Conservation (phyloP, 2,113 vertebrate species). For the Erpornis zantholeuca region DNA sequence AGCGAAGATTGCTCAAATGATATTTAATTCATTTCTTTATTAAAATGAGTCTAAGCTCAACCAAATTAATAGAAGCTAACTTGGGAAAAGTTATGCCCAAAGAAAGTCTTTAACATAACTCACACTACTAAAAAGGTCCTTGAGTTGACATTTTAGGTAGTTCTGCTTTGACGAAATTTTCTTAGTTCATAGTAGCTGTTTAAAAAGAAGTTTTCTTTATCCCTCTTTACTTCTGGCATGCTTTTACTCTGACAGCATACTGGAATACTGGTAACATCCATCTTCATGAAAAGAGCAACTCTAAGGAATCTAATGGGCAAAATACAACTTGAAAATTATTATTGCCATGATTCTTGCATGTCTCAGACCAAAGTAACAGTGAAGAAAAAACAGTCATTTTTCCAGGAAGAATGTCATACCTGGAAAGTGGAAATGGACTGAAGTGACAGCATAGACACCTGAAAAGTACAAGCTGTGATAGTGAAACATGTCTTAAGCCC, state of each 20-base stretch:
- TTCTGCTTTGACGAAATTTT: not conserved
- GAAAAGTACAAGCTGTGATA: not conserved
- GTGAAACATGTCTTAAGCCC: not conserved
- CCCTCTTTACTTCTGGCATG: not conserved
- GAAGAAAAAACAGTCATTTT: not conserved
- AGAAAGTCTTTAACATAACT: not conserved
- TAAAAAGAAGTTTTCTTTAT: not conserved
- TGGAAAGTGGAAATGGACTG: not conserved
- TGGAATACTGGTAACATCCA: not conserved
- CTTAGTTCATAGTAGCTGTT: not conserved
- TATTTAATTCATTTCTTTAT: not conserved
- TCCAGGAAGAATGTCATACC: not conserved
- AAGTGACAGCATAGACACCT: not conserved
- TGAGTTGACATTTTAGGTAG: not conserved
- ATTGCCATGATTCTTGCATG: not conserved
- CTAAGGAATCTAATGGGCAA: not conserved
- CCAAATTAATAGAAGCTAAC: not conserved
- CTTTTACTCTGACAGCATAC: not conserved
- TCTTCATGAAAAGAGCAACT: not conserved
- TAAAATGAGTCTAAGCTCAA: not conserved
- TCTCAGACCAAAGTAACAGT: not conserved
- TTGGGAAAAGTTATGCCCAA: not conserved
- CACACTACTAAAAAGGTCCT: not conserved
- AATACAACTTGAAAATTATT: not conserved
- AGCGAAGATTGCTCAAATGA: not conserved